Evolutionary conservation across 2,888 invertebrate genomes (phyloP), one percentile per base, ranked within the genome.

Genomic region (Hemicrepidius hirtus): DNA sequence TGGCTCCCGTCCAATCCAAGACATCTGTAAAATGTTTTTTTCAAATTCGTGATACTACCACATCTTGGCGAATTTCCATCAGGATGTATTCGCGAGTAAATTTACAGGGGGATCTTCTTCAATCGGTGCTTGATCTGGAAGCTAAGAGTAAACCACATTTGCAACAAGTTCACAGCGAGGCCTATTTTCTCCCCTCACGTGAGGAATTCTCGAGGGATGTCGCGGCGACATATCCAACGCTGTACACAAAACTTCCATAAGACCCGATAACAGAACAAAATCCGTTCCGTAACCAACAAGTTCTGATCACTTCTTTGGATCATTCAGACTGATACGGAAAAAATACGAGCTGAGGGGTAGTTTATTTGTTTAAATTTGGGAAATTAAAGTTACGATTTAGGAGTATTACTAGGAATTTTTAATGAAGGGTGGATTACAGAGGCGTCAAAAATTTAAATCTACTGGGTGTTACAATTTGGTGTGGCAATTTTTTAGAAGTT

Each of bases 31-130:
- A n/a, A 40, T 12, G 5, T 20, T 18, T 32, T 57, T 37, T 18
- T 37, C 37, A 40, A 37, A 57, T 28, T 24, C 9, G 57, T 6
- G 13, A 57, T 10, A n/a, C 9, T 16, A 57, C n/a, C 9, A 40
- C 57, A n/a, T n/a, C n/a, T 32, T 57, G 57, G 57, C 57, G 37
- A 37, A 20, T 37, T 57, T 57, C 37, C 57, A 37, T 57, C 32
- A 18, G 57, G 16, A 53, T 35, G 3, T 28, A 24, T 28, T 12
- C 24, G 16, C 12, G 16, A n/a, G 57, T 57, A 57, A 35, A 57
- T 57, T 57, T 57, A 20, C 32, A 7, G 37, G 37, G n/a, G 35
- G 37, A 57, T 57, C 37, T 57, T 18, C 57, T 18, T 20, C 57
- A 40, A 35, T 57, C 40, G 20, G 18, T 18, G 37, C 32, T 57